Evolutionary conservation across 2,888 invertebrate species (phyloP).

Genomic region (Arctia plantaginis): DNA sequence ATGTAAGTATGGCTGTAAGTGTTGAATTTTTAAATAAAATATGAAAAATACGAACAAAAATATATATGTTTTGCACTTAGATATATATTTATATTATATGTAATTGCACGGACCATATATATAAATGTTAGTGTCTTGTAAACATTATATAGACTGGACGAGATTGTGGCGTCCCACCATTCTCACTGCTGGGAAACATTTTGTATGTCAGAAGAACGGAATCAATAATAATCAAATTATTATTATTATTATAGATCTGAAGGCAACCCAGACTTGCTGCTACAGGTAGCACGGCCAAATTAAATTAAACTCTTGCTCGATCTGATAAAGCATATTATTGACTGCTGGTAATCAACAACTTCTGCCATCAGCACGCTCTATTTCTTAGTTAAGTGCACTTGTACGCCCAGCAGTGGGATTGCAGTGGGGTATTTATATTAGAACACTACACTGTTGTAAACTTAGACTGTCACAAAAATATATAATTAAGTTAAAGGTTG

Average conservation of each 20-base stretch:
- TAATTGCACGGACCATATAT: conserved; percentile 37
- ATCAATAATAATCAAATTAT: not conserved
- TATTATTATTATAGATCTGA: not conserved
- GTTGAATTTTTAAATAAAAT: conserved; percentile 52
- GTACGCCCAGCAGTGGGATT: not conserved
- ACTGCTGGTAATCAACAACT: too few species aligned
- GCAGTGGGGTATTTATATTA: not conserved
- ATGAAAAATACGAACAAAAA: conserved; percentile 38
- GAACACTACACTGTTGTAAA: conserved; percentile 40
- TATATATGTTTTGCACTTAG: conserved; percentile 44
- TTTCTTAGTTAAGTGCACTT: not conserved
- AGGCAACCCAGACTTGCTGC: not conserved
- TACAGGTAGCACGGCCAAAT: not conserved
- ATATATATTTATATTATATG: conserved; percentile 13
- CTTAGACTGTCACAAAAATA: conserved; percentile 34
- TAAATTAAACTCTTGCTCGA: not conserved
- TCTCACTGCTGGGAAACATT: conserved; percentile 1
- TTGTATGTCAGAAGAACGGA: not conserved
- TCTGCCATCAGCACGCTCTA: not conserved
- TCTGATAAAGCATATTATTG: too few species aligned
- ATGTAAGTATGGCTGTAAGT: conserved; percentile 40
- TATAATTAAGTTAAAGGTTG: conserved; percentile 9
- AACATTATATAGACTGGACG: conserved; percentile 4
- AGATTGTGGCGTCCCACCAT: conserved; percentile 14
- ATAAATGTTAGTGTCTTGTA: conserved; percentile 20